Evolutionary conservation across 2,797 vertebrate species (phyloP).

Genomic region (Carcharodon carcharias): DNA sequence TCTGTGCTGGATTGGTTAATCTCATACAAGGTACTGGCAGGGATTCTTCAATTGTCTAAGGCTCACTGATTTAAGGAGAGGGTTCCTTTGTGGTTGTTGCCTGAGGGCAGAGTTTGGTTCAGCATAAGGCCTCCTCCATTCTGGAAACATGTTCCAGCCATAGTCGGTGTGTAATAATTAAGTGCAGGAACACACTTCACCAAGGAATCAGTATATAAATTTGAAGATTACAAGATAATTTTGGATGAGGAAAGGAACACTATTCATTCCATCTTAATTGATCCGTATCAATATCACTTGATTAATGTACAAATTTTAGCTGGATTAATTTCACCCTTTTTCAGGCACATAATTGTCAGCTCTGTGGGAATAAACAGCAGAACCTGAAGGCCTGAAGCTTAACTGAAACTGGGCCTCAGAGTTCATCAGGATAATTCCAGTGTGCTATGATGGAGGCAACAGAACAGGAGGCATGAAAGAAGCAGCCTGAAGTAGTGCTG

Average conservation of each 20-base stretch:
- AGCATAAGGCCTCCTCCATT: neutral
- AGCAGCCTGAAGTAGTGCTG: neutral
- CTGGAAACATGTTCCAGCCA: neutral
- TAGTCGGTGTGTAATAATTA: too few relatives aligned
- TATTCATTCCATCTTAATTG: neutral
- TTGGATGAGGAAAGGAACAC: neutral
- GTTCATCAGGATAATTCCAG: neutral
- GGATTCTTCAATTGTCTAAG: neutral
- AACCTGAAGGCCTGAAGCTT: neutral
- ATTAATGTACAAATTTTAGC: too few relatives aligned
- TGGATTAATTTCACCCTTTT: too few relatives aligned
- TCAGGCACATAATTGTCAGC: too few relatives aligned
- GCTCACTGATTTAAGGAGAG: neutral
- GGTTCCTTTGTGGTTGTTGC: neutral
- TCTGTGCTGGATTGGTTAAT: neutral
- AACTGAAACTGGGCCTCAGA: neutral
- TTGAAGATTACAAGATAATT: neutral
- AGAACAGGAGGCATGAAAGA: neutral
- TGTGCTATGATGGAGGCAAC: neutral
- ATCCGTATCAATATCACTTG: neutral
- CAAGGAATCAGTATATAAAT: neutral
- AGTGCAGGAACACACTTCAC: neutral
- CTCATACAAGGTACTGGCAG: neutral
- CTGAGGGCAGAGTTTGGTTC: neutral
- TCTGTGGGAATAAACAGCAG: neutral